These are phyloP conservation scores for Aptenodytes forsteri DNA, from an alignment of 2,113 vertebrate genomes.

Conservation along the genomic window DNA sequence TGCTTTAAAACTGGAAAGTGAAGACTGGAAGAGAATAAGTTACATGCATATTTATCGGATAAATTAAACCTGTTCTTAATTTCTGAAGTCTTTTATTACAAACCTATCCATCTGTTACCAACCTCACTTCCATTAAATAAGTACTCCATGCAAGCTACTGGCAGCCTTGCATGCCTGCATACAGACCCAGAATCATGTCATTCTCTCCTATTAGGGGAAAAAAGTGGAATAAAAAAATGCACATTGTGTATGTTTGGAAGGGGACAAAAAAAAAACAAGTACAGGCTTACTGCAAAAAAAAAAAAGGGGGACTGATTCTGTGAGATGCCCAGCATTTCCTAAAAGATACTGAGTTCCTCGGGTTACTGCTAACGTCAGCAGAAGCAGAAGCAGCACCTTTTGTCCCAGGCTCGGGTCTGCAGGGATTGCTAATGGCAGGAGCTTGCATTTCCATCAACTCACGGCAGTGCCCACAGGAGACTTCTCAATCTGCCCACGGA, in stretches of 20 bases:
- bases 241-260: neutral
- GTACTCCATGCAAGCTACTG: neutral
- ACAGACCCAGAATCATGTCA: neutral
- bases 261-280: neutral
- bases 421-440: neutral
- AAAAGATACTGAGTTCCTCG: neutral
- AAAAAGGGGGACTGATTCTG: neutral
- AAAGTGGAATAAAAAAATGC: neutral
- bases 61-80: neutral
- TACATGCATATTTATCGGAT: neutral
- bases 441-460: neutral
- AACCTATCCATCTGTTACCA: conserved; percentile 3
- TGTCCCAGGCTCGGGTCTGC: neutral
- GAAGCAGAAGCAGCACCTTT: neutral
- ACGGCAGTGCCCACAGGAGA: neutral
- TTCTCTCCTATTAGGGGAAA: neutral
- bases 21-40: neutral
- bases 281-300: neutral
- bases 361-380: neutral
- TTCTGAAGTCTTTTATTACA: neutral
- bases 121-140: neutral
- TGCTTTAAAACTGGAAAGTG: neutral
- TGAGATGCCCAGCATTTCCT: neutral
- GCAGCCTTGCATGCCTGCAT: neutral
- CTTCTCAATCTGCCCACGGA: neutral